phyloP scores from a whole-genome alignment of 1,140 invertebrate species.

The Ceratitis capitata region DNA sequence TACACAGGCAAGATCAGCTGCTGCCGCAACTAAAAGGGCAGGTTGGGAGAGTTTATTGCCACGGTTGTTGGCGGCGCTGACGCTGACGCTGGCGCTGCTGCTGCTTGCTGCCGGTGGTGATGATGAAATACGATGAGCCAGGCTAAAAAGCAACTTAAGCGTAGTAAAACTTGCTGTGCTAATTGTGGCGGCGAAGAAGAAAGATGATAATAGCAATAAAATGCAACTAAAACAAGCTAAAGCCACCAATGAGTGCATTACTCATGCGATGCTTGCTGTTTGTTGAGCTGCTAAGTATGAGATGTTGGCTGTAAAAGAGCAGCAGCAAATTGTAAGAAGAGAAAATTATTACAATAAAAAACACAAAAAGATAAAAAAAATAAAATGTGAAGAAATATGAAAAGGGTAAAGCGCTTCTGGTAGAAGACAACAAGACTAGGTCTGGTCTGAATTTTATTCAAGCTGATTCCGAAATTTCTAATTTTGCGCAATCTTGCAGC shows the following conservation, averaged over 20 bases:
- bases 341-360: not conserved
- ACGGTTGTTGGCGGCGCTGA: too few species aligned
- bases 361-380: not conserved
- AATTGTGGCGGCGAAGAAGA: slow-evolving; percentile 27
- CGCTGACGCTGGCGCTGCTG: not conserved
- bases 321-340: not conserved
- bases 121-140: slow-evolving; percentile 31
- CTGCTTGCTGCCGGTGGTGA: not conserved
- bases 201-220: slow-evolving; percentile 35
- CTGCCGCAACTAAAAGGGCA: not conserved
- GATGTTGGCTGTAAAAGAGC: not conserved
- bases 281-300: not conserved
- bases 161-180: slow-evolving; percentile 33
- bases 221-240: not conserved
- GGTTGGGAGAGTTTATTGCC: not conserved
- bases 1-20: not conserved
- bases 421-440: too few species aligned
- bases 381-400: not conserved
- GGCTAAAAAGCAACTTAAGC: slow-evolving; percentile 35
- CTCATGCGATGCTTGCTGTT: slow-evolving; percentile 22
- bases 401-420: too few species aligned
- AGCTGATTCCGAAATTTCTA: too few species aligned
- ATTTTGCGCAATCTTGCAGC: too few species aligned
- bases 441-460: too few species aligned
- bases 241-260: not conserved